Evolutionary conservation across 2,888 invertebrate genomes (phyloP).

Genomic region (Apotomis capreana): DNA sequence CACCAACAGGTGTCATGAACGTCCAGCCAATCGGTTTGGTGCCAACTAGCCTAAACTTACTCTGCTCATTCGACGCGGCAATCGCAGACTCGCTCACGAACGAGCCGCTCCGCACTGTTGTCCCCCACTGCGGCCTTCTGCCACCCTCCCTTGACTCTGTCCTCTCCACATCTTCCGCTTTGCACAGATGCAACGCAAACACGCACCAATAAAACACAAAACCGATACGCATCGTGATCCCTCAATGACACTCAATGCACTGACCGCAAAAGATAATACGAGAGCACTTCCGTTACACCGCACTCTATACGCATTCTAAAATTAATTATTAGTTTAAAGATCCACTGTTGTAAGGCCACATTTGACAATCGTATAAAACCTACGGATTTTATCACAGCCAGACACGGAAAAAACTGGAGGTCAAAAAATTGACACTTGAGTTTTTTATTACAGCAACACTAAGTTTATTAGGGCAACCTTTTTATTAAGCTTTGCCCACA

Average conservation of each 20-base stretch:
- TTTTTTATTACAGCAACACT: conserved; percentile 39
- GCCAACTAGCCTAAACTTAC: conserved; percentile 71
- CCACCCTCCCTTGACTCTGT: conserved; percentile 73
- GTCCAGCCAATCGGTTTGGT: conserved; percentile 55
- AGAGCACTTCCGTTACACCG: conserved; percentile 62
- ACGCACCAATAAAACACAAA: conserved; percentile 81
- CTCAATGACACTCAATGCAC: conserved; percentile 73
- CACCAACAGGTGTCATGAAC: conserved; percentile 71
- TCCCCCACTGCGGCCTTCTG: conserved; percentile 75
- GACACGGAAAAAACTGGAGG: conserved; percentile 66
- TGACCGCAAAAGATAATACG: conserved; percentile 66
- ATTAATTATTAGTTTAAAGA: conserved; percentile 56
- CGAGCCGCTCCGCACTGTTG: conserved; percentile 68
- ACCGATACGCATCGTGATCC: conserved; percentile 81
- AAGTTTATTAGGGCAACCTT: conserved; percentile 45
- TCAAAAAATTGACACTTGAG: conserved; percentile 62
- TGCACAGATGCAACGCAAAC: conserved; percentile 77
- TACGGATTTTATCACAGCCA: conserved; percentile 63
- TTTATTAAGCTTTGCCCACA: conserved; percentile 2
- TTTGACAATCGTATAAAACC: conserved; percentile 67
- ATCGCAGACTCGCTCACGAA: conserved; percentile 66
- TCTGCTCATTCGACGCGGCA: conserved; percentile 73
- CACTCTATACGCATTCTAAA: conserved; percentile 78
- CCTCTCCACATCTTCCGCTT: conserved; percentile 77
- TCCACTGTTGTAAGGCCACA: conserved; percentile 68